Base-by-base conservation (phyloP, 1,140 invertebrate species). In the Plodia interpunctella region DNA sequence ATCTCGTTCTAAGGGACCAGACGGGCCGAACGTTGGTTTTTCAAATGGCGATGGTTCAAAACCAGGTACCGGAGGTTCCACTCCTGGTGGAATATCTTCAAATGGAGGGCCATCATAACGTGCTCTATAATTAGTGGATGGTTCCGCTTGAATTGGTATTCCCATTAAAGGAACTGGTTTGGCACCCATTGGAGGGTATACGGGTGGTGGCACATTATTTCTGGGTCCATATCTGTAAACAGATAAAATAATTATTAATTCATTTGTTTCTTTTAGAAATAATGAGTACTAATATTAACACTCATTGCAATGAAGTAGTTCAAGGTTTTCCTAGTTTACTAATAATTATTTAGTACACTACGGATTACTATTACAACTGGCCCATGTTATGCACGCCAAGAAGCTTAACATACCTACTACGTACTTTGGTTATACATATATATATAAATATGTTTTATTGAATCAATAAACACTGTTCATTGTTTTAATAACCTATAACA, bases 21-120 rank as follows among this genome's bases (percentile, higher is more conserved):
- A 67, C 49, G 84, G 82, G 38, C 71, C 77, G 65, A 87, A 79
- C n/a, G 78, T 56, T 13, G 80, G 80, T 68, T 90, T 87, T 56
- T 89, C 87, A 66, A 89, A 87, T 15, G 87, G 86, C 0, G 86
- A 82, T 25, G 84, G 87, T 62, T 91, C 90, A 68, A 90, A 91
- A 35, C 90, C 90, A 25, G 90, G 90, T 18, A 91, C 86, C n/a
- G 90, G 85, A 11, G 90, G 90, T 63, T 91, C 90, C 5, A 88
- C 82, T 32, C 88, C 90, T 20, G 87, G 88, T 50, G 88, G 88
- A 60, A 81, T 73, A 52, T 90, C 88, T 65, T 90, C 87, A 69
- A 89, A 90, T 17, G 80, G 71, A 9, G 85, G 77, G 6, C 65
- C 74, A 59, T 84, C 84, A 63, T 87, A 90, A 5, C 88, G 80